Percentiles rank a stretch among this genome's conserved stretches.
Evolutionary conservation across 2,888 invertebrate species (phyloP).

Genomic region (Drosophila greeni): DNA sequence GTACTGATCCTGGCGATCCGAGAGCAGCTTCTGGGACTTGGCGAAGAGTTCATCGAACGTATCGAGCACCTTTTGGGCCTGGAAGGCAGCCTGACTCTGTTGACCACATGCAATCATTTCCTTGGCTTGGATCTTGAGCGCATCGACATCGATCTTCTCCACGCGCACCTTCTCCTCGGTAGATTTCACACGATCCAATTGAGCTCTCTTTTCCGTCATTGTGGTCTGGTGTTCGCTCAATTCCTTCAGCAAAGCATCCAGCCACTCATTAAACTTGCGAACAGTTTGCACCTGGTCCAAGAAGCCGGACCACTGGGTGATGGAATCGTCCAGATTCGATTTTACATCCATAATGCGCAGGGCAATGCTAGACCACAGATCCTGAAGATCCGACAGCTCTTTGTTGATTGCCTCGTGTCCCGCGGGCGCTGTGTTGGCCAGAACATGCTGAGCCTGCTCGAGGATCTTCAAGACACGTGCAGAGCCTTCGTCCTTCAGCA

Average conservation of each 20-base stretch:
- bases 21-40: slow-evolving; percentile 86
- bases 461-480: slow-evolving; percentile 91
- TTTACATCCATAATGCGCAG: slow-evolving; percentile 95
- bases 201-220: slow-evolving; percentile 91
- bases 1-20: slow-evolving; percentile 90
- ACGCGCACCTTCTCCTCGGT: slow-evolving; percentile 93
- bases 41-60: slow-evolving; percentile 89
- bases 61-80: slow-evolving; percentile 91
- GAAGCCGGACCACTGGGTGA: slow-evolving; percentile 94
- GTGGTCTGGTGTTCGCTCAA: slow-evolving; percentile 87
- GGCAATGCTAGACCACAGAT: slow-evolving; percentile 92
- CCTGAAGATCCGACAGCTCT: slow-evolving; percentile 89
- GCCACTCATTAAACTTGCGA: slow-evolving; percentile 88
- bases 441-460: slow-evolving; percentile 93
- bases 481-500: slow-evolving; percentile 96
- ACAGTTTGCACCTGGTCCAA: slow-evolving; percentile 92
- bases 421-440: slow-evolving; percentile 92
- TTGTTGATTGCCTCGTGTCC: slow-evolving; percentile 94
- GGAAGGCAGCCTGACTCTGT: slow-evolving; percentile 88
- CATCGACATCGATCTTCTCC: slow-evolving; percentile 93
- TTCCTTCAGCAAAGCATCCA: slow-evolving; percentile 87
- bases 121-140: slow-evolving; percentile 88
- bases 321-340: slow-evolving; percentile 90
- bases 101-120: slow-evolving; percentile 93
- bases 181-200: slow-evolving; percentile 90